Percentiles rank a stretch among this genome's conserved stretches.
Evolutionary conservation across 2,888 invertebrate genomes (phyloP).

Genomic region (Seira sanloemensis): DNA sequence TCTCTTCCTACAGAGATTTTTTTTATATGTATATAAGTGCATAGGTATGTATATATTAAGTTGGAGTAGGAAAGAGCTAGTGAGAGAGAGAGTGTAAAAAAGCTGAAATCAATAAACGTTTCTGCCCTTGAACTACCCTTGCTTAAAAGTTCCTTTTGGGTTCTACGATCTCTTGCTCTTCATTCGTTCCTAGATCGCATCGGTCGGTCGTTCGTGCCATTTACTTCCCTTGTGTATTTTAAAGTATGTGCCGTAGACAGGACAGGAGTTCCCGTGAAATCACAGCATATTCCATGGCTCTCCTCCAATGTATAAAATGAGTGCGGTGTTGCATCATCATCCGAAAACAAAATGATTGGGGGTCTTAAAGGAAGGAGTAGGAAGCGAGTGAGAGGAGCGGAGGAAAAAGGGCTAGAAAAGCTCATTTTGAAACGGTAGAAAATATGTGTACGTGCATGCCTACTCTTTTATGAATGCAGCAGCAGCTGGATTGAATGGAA

Average conservation of each 20-base stretch:
- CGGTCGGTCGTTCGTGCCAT: conserved; percentile 17
- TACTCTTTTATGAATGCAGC: too few species aligned
- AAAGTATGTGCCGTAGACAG: conserved; percentile 38
- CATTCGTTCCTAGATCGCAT: conserved; percentile 23
- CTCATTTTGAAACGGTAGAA: too few species aligned
- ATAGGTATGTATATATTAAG: neutral
- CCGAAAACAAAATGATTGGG: too few species aligned
- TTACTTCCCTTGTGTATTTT: conserved; percentile 2
- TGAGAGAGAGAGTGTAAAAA: too few species aligned
- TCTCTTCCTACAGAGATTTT: neutral
- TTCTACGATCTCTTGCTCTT: conserved; percentile 48
- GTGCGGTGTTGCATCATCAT: neutral
- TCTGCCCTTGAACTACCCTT: conserved; percentile 73
- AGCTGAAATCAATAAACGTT: conserved; percentile 63
- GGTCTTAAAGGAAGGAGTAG: too few species aligned
- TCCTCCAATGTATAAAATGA: neutral
- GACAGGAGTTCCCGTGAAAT: neutral
- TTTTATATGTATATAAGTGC: neutral
- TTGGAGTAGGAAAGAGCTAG: neutral
- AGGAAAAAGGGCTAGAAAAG: too few species aligned
- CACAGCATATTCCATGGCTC: neutral
- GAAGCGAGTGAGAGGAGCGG: too few species aligned
- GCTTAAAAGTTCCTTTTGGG: conserved; percentile 44
- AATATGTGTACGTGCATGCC: too few species aligned
- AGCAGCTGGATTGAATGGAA: too few species aligned